Base-by-base conservation (phyloP, 1,140 invertebrate genomes). In the Pentalonia nigronervosa region DNA sequence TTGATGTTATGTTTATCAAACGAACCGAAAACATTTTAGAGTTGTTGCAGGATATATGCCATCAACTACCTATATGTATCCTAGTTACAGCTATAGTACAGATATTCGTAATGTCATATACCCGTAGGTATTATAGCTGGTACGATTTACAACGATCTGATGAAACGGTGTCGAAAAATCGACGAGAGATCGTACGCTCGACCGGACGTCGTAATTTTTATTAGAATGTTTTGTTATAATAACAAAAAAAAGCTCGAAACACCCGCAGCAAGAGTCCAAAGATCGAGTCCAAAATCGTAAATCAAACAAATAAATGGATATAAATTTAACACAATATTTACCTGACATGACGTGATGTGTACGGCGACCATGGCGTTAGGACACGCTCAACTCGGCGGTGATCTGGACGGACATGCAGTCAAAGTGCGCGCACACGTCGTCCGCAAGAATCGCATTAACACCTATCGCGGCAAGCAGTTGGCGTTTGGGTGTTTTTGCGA, bases 371-470 rank as follows among this genome's bases (percentile, higher is more conserved):
- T 84, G 45, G 21, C 47, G 91, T 34, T 41, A 36, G 34, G n/a
- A 30, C 76, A 41, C 60, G 56, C 36, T 20, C 60, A 34, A 21
- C 30, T 84, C 23, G 48, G 53, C 47, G 21, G 34, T 89, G 48
- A 76, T 76, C 30, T 76, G 60, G 60, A 76, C 14, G 17, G n/a
- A n/a, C 86, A 87, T 87, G 17, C 30, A 89, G 87, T 34, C n/a
- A 53, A 41, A 41, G 50, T 90, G 88, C 88, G 87, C 87, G 87
- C 50, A 25, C 87, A 34, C 88, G 56, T 47, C 87, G 87, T 53
- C 21, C 87, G 88, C 53, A 90, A 30, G 36, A 90, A 90, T 60
- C 88, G 34, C 88, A 90, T 90, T 90, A 21, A 90, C 88, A 60
- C 53, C 88, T 56, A 60, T 60, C 36, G 25, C 36, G 7, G 88